Conservation (phyloP, 2,888 invertebrate species). For the Zeuzera pyrina region DNA sequence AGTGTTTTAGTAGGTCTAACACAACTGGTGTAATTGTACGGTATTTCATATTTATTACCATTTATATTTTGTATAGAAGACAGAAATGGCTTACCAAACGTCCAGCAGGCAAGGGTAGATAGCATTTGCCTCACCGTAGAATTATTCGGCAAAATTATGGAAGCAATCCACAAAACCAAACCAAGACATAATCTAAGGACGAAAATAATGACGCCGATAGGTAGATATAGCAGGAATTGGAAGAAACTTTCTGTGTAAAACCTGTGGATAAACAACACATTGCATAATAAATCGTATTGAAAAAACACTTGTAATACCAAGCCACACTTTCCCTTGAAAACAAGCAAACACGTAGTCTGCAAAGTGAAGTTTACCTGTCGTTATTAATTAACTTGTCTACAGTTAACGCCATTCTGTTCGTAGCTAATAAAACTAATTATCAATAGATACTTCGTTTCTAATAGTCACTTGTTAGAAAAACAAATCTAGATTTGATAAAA, state of each 20-base stretch:
- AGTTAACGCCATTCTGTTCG: slow-evolving; percentile 45
- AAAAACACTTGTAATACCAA: neutral
- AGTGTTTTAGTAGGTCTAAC: too few relatives aligned
- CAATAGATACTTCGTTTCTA: too few relatives aligned
- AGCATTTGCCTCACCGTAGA: slow-evolving; percentile 67
- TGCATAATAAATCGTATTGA: slow-evolving; percentile 1
- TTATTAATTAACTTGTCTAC: slow-evolving; percentile 59
- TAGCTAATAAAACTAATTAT: too few relatives aligned
- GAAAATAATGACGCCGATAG: slow-evolving; percentile 69
- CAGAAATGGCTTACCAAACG: slow-evolving; percentile 58
- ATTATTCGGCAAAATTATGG: slow-evolving; percentile 72
- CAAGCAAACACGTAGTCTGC: slow-evolving; percentile 21
- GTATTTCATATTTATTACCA: too few relatives aligned
- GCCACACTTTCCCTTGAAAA: slow-evolving; percentile 47
- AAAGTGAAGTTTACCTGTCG: slow-evolving; percentile 55
- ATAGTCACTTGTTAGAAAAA: too few relatives aligned
- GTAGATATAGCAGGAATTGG: slow-evolving; percentile 69
- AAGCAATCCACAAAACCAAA: slow-evolving; percentile 68
- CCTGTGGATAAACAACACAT: slow-evolving; percentile 36
- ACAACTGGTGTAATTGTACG: too few relatives aligned
- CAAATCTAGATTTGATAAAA: too few relatives aligned
- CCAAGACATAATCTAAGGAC: slow-evolving; percentile 62
- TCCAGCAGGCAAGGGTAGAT: slow-evolving; percentile 72
- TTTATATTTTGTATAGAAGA: neutral
- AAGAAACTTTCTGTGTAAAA: slow-evolving; percentile 67